phyloP scores from a whole-genome alignment of 2,113 vertebrate species.

The Gnathonemus longibarbis region DNA sequence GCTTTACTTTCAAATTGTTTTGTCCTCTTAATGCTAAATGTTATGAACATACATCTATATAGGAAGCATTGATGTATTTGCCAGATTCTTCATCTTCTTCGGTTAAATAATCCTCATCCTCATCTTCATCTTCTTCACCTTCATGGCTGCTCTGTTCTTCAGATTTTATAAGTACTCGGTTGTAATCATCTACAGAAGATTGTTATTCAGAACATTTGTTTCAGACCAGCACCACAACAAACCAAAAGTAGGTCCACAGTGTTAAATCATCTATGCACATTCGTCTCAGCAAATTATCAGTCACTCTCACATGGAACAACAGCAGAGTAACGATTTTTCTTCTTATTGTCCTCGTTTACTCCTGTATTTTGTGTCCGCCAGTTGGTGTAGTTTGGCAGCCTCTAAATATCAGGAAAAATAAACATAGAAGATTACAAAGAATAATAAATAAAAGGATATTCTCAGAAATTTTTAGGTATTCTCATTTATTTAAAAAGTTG shows the following conservation, averaged over 20 bases:
- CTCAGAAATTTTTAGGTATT: background rate
- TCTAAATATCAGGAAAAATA: slow-evolving; percentile 55
- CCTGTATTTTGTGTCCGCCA: slow-evolving; percentile 76
- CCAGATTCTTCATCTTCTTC: too few relatives aligned
- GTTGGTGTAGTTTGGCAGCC: slow-evolving; percentile 74
- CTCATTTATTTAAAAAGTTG: background rate
- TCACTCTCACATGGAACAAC: slow-evolving; percentile 85
- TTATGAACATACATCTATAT: too few relatives aligned
- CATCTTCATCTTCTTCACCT: too few relatives aligned
- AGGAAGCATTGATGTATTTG: too few relatives aligned
- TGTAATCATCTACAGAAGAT: background rate
- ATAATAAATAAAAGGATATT: background rate
- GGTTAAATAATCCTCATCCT: too few relatives aligned
- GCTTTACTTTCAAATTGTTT: background rate
- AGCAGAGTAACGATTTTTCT: slow-evolving; percentile 70
- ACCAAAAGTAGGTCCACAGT: slow-evolving; percentile 17
- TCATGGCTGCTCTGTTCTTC: too few relatives aligned
- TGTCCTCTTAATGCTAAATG: too few relatives aligned
- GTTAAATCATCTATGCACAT: slow-evolving; percentile 23
- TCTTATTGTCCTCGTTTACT: slow-evolving; percentile 73
- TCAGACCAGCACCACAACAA: background rate
- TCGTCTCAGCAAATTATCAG: slow-evolving; percentile 58
- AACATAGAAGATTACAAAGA: background rate
- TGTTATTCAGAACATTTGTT: background rate
- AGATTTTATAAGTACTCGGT: too few relatives aligned